A percentile compares a stretch with the other conserved stretches of the same genome.
phyloP scores from a whole-genome alignment of 1,140 invertebrate species.

The Zelostemma sp. region DNA sequence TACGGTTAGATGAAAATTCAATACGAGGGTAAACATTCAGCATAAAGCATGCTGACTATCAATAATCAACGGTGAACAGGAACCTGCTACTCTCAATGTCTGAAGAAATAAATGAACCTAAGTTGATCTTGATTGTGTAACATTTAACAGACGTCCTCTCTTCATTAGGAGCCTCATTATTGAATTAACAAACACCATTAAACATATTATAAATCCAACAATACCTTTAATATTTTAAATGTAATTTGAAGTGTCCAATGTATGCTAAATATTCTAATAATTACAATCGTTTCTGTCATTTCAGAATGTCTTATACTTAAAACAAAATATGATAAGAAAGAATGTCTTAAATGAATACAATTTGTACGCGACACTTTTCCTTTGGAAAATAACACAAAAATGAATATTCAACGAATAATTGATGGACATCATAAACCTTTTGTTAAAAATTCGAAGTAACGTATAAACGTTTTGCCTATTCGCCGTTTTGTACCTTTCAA shows the following conservation, averaged over 20 bases:
- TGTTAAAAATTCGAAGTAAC: not conserved
- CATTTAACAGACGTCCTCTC: slow-evolving; percentile 33
- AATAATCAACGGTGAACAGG: slow-evolving; percentile 24
- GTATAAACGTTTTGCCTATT: not conserved
- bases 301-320: no score
- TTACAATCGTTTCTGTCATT: no score
- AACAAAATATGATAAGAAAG: no score
- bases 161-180: not conserved
- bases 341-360: no score
- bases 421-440: not conserved
- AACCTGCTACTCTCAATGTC: slow-evolving; percentile 21
- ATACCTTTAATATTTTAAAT: no score
- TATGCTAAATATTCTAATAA: no score
- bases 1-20: slow-evolving; percentile 8
- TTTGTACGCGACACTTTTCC: no score
- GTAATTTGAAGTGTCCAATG: no score
- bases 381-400: no score
- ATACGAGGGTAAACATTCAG: slow-evolving; percentile 12
- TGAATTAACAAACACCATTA: no score
- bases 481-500: not conserved
- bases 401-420: not conserved
- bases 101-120: slow-evolving; percentile 38
- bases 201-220: no score
- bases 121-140: slow-evolving; percentile 45
- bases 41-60: slow-evolving; percentile 14